These are phyloP conservation scores for Meleagris gallopavo DNA, from an alignment of 2,113 vertebrate genomes.

Conservation along the genomic window DNA sequence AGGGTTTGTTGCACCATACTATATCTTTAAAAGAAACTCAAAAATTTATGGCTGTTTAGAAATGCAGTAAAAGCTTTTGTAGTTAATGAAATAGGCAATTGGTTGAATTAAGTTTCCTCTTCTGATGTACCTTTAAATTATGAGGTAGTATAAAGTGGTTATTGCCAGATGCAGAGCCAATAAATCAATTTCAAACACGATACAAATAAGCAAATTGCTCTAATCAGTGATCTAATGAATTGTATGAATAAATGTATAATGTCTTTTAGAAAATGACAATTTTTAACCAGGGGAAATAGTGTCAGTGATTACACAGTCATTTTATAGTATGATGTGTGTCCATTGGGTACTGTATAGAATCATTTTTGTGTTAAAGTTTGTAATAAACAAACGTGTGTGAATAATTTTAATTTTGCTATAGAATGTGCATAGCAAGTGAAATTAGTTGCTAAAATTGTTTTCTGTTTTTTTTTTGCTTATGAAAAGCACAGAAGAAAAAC, in stretches of 20 bases:
- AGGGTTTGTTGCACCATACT: not conserved
- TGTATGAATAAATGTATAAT: not conserved
- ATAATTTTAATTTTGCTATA: not conserved
- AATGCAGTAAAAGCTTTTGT: slow-evolving; percentile 15
- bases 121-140: not conserved
- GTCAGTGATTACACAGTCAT: not conserved
- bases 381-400: not conserved
- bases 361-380: not conserved
- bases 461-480: not conserved
- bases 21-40: not conserved
- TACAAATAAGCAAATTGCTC: not conserved
- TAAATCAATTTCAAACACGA: slow-evolving; percentile 7
- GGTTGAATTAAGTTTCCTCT: not conserved
- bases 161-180: not conserved
- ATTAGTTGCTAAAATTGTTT: not conserved
- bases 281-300: not conserved
- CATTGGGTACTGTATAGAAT: not conserved
- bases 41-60: not conserved
- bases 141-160: not conserved
- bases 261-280: not conserved
- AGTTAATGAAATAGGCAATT: not conserved
- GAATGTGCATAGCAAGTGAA: not conserved
- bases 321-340: not conserved
- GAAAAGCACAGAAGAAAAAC: not conserved
- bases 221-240: not conserved